phyloP scores from a whole-genome alignment of 2,888 invertebrate species.

The Podabrus alpinus region DNA sequence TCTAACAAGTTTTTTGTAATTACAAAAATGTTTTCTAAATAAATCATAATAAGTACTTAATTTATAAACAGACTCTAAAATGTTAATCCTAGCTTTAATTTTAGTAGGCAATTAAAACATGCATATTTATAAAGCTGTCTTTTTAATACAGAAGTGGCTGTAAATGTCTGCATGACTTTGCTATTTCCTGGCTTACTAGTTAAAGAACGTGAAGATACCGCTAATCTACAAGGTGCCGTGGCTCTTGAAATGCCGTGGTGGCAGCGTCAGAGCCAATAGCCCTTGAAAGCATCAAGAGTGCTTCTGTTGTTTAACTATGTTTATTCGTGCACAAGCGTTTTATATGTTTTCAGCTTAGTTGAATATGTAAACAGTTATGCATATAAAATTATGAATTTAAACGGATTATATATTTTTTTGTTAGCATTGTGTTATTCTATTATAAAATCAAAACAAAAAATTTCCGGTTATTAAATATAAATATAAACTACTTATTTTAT shows the following conservation, averaged over 20 bases:
- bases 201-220: slow-evolving; percentile 37
- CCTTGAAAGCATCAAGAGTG: slow-evolving; percentile 42
- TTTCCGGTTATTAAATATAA: slow-evolving; percentile 7
- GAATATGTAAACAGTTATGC: slow-evolving; percentile 22
- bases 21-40: slow-evolving; percentile 34
- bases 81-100: slow-evolving; percentile 40
- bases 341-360: slow-evolving; percentile 17
- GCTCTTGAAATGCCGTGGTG: slow-evolving; percentile 37
- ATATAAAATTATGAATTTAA: slow-evolving; percentile 25
- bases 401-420: slow-evolving; percentile 11
- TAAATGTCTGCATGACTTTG: slow-evolving; percentile 30
- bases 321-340: slow-evolving; percentile 44
- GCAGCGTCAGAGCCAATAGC: slow-evolving; percentile 42
- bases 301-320: slow-evolving; percentile 44
- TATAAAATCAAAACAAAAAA: not conserved
- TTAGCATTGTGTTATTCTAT: not conserved
- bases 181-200: slow-evolving; percentile 18
- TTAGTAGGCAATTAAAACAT: slow-evolving; percentile 42
- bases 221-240: slow-evolving; percentile 38
- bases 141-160: slow-evolving; percentile 39
- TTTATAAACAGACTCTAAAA: slow-evolving; percentile 36
- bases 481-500: slow-evolving; percentile 4
- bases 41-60: slow-evolving; percentile 41
- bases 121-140: slow-evolving; percentile 41
- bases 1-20: slow-evolving; percentile 7